Conservation (phyloP, 2,797 vertebrate species). For the Synaphobranchus kaupii region DNA sequence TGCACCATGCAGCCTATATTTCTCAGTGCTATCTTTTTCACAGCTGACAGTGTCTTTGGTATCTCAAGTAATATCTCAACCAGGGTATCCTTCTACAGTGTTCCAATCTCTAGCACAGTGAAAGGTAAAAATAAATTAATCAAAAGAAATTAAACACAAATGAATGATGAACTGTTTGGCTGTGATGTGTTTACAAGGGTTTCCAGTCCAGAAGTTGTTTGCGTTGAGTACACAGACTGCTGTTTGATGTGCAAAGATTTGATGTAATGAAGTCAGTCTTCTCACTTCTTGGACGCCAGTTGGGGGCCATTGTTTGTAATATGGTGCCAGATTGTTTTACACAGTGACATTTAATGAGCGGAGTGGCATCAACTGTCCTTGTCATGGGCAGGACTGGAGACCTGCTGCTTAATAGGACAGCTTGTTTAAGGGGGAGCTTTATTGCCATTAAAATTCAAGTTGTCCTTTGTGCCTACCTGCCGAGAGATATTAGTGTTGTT, state of each 20-base stretch:
- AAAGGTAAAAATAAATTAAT: neutral
- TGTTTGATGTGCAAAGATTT: neutral
- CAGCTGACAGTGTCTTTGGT: neutral
- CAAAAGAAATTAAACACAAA: slow-evolving; percentile 4
- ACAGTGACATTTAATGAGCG: neutral
- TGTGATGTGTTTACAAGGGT: neutral
- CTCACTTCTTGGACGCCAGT: neutral
- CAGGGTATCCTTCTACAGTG: neutral
- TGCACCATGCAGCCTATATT: neutral
- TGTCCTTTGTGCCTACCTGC: neutral
- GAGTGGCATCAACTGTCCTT: neutral
- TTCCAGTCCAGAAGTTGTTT: slow-evolving; percentile 8
- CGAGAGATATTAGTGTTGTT: neutral
- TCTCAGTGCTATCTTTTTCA: neutral
- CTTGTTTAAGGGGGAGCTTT: neutral
- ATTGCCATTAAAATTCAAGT: neutral
- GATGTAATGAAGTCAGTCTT: neutral
- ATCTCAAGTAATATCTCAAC: neutral
- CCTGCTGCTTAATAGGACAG: neutral
- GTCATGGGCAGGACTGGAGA: neutral
- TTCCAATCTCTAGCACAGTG: neutral
- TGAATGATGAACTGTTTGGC: neutral
- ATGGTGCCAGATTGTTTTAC: neutral
- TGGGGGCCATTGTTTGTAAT: neutral
- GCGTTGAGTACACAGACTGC: neutral